These are phyloP conservation scores for Psilopsiagon aurifrons DNA, from an alignment of 2,113 vertebrate species.

Conservation along the genomic window DNA sequence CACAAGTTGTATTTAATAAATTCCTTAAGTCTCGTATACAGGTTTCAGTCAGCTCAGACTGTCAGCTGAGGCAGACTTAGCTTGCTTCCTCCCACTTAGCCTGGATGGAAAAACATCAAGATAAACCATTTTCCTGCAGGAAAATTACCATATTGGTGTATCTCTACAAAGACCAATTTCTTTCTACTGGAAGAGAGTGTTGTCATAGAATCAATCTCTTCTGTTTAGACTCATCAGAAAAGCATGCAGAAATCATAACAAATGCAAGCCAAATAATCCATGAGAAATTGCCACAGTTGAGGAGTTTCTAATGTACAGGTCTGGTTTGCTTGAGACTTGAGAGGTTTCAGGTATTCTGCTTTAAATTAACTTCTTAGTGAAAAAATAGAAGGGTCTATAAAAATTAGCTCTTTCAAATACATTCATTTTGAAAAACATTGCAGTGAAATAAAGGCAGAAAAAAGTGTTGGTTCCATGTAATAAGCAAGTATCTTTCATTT, in stretches of 20 bases:
- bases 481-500: neutral
- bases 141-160: neutral
- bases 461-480: neutral
- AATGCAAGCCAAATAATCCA: neutral
- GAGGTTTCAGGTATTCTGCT: neutral
- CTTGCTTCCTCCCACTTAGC: slow-evolving; percentile 8
- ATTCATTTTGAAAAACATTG: neutral
- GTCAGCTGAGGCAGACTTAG: neutral
- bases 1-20: slow-evolving; percentile 39
- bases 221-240: neutral
- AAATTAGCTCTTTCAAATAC: neutral
- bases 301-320: neutral
- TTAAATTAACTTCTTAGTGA: neutral
- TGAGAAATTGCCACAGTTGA: neutral
- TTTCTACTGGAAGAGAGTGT: neutral
- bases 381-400: neutral
- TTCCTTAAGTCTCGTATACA: slow-evolving; percentile 5
- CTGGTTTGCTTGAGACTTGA: neutral
- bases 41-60: neutral
- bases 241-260: neutral
- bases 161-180: neutral
- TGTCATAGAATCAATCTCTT: neutral
- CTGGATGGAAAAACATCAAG: neutral
- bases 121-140: neutral
- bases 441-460: neutral